phyloP scores from a whole-genome alignment of 2,888 invertebrate species.

The Tromatobia lineatoria region DNA sequence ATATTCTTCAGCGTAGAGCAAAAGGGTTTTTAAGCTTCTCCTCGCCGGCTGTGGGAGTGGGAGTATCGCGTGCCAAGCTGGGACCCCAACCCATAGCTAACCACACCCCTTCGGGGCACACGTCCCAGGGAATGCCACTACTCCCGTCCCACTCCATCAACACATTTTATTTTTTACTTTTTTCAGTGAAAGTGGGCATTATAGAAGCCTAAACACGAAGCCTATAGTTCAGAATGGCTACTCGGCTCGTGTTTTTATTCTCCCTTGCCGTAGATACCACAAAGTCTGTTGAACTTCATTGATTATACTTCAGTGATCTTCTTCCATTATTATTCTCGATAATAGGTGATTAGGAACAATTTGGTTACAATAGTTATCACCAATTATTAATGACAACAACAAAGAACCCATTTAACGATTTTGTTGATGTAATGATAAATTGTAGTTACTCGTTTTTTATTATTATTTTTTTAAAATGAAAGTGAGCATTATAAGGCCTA shows the following conservation, averaged over 20 bases:
- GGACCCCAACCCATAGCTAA: slow-evolving; percentile 61
- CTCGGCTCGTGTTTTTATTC: background rate
- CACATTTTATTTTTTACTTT: slow-evolving; percentile 5
- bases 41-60: slow-evolving; percentile 73
- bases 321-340: background rate
- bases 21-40: background rate
- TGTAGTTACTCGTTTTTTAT: too few species aligned
- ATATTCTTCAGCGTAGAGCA: slow-evolving; percentile 10
- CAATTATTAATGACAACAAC: background rate
- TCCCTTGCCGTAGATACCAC: slow-evolving; percentile 22
- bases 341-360: background rate
- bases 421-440: too few species aligned
- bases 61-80: slow-evolving; percentile 73
- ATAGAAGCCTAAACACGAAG: slow-evolving; percentile 19
- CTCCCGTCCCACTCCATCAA: slow-evolving; percentile 9
- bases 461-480: slow-evolving; percentile 19
- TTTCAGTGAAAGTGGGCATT: slow-evolving; percentile 28
- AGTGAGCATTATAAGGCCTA: slow-evolving; percentile 28
- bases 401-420: too few species aligned
- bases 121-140: slow-evolving; percentile 34
- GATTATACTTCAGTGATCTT: background rate
- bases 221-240: slow-evolving; percentile 19
- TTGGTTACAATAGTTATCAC: background rate
- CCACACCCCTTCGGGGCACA: slow-evolving; percentile 72
- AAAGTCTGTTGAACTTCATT: slow-evolving; percentile 45